Conservation (phyloP, 2,797 vertebrate genomes). For the Simalia tracyae region DNA sequence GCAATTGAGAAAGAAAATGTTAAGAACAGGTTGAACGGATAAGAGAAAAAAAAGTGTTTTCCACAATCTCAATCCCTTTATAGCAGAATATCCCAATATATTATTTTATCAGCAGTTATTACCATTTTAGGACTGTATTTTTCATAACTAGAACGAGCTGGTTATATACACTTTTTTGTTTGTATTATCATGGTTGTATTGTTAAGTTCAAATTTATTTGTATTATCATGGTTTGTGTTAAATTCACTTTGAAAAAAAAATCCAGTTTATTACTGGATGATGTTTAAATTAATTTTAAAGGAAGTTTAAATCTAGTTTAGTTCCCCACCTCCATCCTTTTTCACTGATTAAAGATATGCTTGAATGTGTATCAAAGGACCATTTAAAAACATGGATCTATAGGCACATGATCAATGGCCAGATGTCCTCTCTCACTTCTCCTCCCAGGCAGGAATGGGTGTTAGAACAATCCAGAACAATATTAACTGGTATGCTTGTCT, state of each 20-base stretch:
- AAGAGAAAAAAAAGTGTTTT: background rate
- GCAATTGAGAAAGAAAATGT: slow-evolving; percentile 11
- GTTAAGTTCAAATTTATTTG: background rate
- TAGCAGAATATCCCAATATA: background rate
- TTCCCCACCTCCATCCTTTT: too few relatives aligned
- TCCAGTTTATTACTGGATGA: background rate
- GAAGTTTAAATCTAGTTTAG: too few relatives aligned
- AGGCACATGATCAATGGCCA: too few relatives aligned
- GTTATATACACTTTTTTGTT: background rate
- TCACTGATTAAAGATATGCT: too few relatives aligned
- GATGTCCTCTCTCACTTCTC: too few relatives aligned
- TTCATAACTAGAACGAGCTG: background rate
- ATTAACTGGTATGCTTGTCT: too few relatives aligned
- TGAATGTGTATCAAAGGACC: too few relatives aligned
- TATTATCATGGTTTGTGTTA: background rate
- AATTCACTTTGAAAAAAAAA: background rate
- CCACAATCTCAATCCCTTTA: background rate
- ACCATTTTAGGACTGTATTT: background rate
- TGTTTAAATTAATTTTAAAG: too few relatives aligned
- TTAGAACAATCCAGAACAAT: too few relatives aligned
- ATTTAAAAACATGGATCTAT: too few relatives aligned
- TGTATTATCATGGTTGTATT: background rate
- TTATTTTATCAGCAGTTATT: background rate
- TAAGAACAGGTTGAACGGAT: background rate
- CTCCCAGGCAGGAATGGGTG: too few relatives aligned